phyloP scores from a whole-genome alignment of 2,797 vertebrate species.

The Morus bassanus region DNA sequence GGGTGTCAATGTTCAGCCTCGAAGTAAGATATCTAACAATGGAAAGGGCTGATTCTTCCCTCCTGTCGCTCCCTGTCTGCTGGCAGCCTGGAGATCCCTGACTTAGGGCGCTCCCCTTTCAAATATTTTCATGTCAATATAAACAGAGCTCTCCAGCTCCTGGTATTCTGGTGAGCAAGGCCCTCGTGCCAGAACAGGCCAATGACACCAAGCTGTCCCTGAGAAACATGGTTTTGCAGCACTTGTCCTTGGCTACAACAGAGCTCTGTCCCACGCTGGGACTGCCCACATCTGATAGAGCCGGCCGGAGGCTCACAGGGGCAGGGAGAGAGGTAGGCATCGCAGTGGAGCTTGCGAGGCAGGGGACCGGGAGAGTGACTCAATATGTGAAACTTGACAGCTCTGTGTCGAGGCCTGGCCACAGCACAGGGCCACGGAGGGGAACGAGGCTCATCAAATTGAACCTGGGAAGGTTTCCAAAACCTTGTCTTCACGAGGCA shows the following conservation, averaged over 20 bases:
- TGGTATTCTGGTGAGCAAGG: accelerated
- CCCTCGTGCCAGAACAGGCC: not conserved
- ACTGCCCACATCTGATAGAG: not conserved
- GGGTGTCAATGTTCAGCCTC: not conserved
- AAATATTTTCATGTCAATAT: not conserved
- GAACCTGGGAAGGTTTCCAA: slow-evolving; percentile 26
- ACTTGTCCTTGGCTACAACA: not conserved
- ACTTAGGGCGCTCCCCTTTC: not conserved
- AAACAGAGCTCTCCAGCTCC: not conserved
- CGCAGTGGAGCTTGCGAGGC: accelerated
- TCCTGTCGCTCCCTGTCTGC: not conserved
- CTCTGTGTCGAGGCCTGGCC: not conserved
- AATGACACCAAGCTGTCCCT: not conserved
- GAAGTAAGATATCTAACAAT: not conserved
- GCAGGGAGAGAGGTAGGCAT: not conserved
- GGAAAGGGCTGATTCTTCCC: not conserved
- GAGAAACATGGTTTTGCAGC: accelerated
- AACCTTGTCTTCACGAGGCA: not conserved
- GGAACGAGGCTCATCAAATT: not conserved
- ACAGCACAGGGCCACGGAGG: not conserved
- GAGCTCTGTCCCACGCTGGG: not conserved
- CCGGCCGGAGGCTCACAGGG: accelerated
- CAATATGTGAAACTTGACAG: not conserved
- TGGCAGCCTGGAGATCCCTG: not conserved
- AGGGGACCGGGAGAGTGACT: not conserved